Conservation (phyloP, 2,113 vertebrate species). For the Mirounga angustirostris region DNA sequence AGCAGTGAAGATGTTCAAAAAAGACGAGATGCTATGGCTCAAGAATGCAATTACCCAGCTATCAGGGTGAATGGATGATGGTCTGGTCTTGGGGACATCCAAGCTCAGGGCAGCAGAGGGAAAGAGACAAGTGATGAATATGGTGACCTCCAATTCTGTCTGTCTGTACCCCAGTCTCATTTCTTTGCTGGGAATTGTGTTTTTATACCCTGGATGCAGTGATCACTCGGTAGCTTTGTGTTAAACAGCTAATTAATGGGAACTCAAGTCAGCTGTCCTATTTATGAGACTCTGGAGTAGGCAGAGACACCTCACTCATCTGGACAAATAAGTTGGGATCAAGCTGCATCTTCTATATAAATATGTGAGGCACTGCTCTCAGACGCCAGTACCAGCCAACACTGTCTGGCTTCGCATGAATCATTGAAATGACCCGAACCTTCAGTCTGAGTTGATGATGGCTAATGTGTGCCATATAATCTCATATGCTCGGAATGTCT, state of each 20-base stretch:
- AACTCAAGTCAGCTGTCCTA: conserved; percentile 80
- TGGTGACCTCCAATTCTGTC: conserved; percentile 30
- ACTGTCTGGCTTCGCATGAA: conserved; percentile 81
- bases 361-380: conserved; percentile 79
- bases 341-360: conserved; percentile 70
- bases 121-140: conserved; percentile 67
- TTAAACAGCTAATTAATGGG: conserved; percentile 87
- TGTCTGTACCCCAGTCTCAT: conserved; percentile 19
- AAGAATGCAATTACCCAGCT: conserved; percentile 70
- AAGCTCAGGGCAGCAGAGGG: conserved; percentile 44
- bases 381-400: conserved; percentile 69
- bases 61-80: conserved; percentile 65
- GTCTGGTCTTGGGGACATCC: conserved; percentile 51
- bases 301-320: conserved; percentile 71
- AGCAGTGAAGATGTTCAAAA: conserved; percentile 73
- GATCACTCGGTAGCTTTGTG: conserved; percentile 78
- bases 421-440: conserved; percentile 83
- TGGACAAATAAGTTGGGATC: conserved; percentile 81
- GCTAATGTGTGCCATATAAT: conserved; percentile 85
- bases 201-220: conserved; percentile 28
- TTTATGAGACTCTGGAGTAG: conserved; percentile 75
- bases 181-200: conserved; percentile 83
- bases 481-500: conserved; percentile 80
- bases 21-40: conserved; percentile 45
- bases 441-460: conserved; percentile 81